Evolutionary conservation across 2,888 invertebrate species (phyloP).

Genomic region (Crepidodera aurea): DNA sequence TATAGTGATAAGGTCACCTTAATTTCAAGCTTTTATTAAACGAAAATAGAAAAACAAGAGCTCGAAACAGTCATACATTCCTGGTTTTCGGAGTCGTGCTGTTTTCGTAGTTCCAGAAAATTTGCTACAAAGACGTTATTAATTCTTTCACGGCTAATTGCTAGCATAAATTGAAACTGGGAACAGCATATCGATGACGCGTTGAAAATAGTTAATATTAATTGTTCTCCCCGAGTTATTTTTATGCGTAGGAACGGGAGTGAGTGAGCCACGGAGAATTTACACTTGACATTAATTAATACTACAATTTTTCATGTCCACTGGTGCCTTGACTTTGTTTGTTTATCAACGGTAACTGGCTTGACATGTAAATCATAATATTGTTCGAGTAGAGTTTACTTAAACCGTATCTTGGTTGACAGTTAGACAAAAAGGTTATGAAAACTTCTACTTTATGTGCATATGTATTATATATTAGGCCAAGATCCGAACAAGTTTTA

Average conservation of each 20-base stretch:
- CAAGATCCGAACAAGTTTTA: no score
- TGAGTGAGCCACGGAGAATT: constrained; percentile 20
- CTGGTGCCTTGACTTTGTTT: constrained; percentile 20
- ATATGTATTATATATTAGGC: no score
- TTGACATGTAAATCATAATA: constrained; percentile 24
- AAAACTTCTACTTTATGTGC: neutral
- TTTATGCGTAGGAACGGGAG: constrained; percentile 7
- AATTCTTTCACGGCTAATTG: constrained; percentile 26
- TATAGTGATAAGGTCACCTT: neutral
- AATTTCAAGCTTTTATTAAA: neutral
- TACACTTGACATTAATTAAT: constrained; percentile 30
- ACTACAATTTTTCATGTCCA: constrained; percentile 28
- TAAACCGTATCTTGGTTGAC: neutral
- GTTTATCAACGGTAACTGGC: constrained; percentile 20
- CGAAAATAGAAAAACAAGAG: neutral
- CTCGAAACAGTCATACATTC: neutral
- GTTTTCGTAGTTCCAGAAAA: constrained; percentile 16
- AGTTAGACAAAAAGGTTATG: neutral
- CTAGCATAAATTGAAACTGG: constrained; percentile 27
- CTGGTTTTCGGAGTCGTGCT: neutral
- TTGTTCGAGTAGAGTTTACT: neutral
- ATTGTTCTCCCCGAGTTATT: constrained; percentile 24
- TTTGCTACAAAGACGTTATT: constrained; percentile 19
- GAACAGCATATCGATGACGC: constrained; percentile 25
- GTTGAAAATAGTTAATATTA: constrained; percentile 27